Conservation (phyloP, 2,797 vertebrate species). For the Distichodus sexfasciatus region DNA sequence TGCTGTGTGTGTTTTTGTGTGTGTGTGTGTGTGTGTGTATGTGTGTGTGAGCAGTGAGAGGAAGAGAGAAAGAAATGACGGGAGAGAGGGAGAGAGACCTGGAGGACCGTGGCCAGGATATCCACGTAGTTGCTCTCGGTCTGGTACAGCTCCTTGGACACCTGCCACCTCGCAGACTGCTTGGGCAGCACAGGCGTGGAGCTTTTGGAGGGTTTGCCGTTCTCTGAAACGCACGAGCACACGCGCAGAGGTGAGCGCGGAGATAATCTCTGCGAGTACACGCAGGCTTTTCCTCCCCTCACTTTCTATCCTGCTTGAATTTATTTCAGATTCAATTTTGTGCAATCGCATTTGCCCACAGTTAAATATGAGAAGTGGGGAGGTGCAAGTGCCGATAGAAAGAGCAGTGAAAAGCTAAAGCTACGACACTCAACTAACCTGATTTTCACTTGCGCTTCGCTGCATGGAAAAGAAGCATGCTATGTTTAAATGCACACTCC, state of each 20-base stretch:
- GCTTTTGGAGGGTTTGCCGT: slow-evolving; percentile 81
- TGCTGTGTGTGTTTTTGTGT: slow-evolving; percentile 12
- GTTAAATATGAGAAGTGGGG: neutral
- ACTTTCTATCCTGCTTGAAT: neutral
- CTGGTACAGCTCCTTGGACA: slow-evolving; percentile 97
- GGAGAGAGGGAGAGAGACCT: slow-evolving; percentile 72
- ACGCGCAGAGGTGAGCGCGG: slow-evolving; percentile 21
- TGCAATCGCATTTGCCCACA: neutral
- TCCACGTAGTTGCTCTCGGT: slow-evolving; percentile 98
- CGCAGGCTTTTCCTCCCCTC: neutral
- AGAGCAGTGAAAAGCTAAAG: neutral
- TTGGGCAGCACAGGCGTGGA: slow-evolving; percentile 80
- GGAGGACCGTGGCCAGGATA: slow-evolving; percentile 90
- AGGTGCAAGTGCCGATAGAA: too few species aligned
- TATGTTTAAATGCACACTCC: too few species aligned
- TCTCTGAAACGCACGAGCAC: slow-evolving; percentile 61
- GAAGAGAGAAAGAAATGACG: neutral
- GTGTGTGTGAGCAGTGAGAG: neutral
- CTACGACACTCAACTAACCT: neutral
- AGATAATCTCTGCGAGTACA: slow-evolving; percentile 1
- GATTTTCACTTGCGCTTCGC: neutral
- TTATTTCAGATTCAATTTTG: neutral
- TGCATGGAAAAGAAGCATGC: too few species aligned
- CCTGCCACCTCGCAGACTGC: slow-evolving; percentile 97
- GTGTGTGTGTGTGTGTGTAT: slow-evolving; percentile 6